Base-by-base conservation (phyloP, 2,888 invertebrate species). In the Holacanthella duospinosa region DNA sequence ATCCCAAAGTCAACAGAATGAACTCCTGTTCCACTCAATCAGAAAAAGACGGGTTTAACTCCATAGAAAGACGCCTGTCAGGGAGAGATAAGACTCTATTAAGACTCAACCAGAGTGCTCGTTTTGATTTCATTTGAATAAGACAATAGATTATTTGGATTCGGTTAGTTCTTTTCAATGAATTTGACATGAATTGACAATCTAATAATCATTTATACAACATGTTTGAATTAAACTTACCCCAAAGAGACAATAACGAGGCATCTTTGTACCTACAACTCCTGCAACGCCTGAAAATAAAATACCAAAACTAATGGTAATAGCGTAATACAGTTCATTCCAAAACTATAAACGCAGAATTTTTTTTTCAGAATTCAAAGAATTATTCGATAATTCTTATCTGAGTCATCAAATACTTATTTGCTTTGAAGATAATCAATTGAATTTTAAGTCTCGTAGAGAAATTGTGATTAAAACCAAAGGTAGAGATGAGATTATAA, bases 241-340 rank as follows among this genome's bases (percentile, higher is more conserved):
- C 9, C 69, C 82, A 64, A 83, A 83, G 43, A 84, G 79, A 69
- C 84, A 84, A 75, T 84, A 84, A 55, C 84, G 78, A 0, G 84
- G 84, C 82, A 84, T 84, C 29, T 76, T 74, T 60, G 75, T 75
- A 0, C 78, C 78, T 2, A 78, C 77, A 16, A 78, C 77, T 0
- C 78, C 85, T 0, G 84, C 84, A 12, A 84, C 85, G 64, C 84
- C 84, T 0, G 83, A 81, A 12, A n/a, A 21, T 43, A 43, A 43
- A 59, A 59, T 59, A n/a, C n/a, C n/a, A n/a, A n/a, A n/a, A n/a
- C n/a, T n/a, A n/a, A n/a, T n/a, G n/a, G n/a, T n/a, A n/a, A n/a
- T n/a, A n/a, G n/a, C n/a, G n/a, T n/a, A n/a, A n/a, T n/a, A n/a
- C n/a, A n/a, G n/a, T n/a, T n/a, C n/a, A n/a, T n/a, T n/a, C n/a